A percentile compares a stretch with the other conserved stretches of the same genome.
phyloP scores from a whole-genome alignment of 2,888 invertebrate species.

The Bibio marci region DNA sequence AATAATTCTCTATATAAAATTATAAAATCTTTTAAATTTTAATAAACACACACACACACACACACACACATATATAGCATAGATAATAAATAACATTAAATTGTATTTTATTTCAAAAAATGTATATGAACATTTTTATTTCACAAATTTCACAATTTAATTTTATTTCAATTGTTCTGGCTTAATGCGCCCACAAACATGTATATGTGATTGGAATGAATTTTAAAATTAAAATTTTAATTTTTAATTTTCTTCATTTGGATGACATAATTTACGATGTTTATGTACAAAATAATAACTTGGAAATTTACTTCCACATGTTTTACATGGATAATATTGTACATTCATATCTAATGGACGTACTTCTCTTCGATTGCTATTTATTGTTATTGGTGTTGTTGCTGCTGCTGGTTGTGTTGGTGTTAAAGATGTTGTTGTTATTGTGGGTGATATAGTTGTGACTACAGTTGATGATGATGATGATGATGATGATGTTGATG shows the following conservation, averaged over 20 bases:
- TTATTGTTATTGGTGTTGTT: conserved; percentile 5
- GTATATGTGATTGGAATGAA: too few species aligned
- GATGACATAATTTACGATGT: conserved; percentile 72
- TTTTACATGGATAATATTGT: conserved; percentile 86
- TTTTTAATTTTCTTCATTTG: conserved; percentile 25
- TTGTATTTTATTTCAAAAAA: too few species aligned
- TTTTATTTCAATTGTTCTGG: too few species aligned
- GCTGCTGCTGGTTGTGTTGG: conserved; percentile 7
- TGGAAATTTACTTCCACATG: conserved; percentile 81
- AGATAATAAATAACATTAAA: too few species aligned
- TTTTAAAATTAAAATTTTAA: too few species aligned
- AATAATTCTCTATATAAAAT: too few species aligned
- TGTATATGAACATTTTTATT: too few species aligned
- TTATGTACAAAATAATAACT: conserved; percentile 90
- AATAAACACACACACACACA: too few species aligned
- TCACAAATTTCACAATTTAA: too few species aligned
- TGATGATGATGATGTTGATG: neutral
- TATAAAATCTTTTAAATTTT: too few species aligned
- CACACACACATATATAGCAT: too few species aligned
- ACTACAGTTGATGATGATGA: neutral
- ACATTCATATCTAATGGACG: conserved; percentile 57
- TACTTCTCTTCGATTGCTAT: conserved; percentile 33
- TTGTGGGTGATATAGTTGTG: conserved; percentile 1
- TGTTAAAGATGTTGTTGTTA: conserved; percentile 4
- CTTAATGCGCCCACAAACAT: too few species aligned